Evolutionary conservation across 64 coral and sea anemone genomes (phyloP), one percentile per base, ranked within the genome.

Genomic region (Actinia tenebrosa): DNA sequence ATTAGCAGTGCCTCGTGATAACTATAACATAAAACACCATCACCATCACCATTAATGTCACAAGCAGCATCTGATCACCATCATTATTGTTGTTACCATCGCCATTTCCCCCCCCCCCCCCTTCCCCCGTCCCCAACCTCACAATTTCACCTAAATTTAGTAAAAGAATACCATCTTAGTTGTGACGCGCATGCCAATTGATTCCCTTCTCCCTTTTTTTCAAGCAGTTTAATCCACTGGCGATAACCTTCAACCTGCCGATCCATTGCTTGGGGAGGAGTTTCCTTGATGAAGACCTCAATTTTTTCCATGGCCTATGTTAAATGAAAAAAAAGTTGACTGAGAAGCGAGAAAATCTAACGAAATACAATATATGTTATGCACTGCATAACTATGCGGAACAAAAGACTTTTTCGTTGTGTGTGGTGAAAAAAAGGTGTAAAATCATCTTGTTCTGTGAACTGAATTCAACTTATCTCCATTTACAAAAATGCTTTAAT

Each of bases 231-330:
- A 50, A 91, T 89, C 94, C 94, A 95, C 37, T 95, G 90, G 56
- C 94, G 94, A 84, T 95, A 95, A 60, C 91, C 83, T 83, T 95
- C 89, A 85, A 64, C 68, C n/a, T 50, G 78, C 22, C 91, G 87
- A 26, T 95, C 42, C 25, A 16, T 47, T 55, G 82, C 22, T 52
- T 27, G 5, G 5, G 50, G 82, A 22, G 25, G 45, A 2, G 47
- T 8, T 44, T 60, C 56, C 8, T 84, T 56, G 50, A 61, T 27
- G 9, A 42, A 55, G 5, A 0, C 22, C 15, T 84, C 82, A 16
- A 84, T 84, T 3, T 84, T 13, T 30, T 84, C 19, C 82, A 84
- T 84, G 4, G 58, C 53, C 82, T 50, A n/a, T 16, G 37, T 19
- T 4, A 50, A 50, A 50, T 8, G 47, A 50, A 50, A 50, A 5